A percentile compares a stretch with the other conserved stretches of the same genome.
Conservation (phyloP, 2,888 invertebrate species). For the Nudaria mundana region DNA sequence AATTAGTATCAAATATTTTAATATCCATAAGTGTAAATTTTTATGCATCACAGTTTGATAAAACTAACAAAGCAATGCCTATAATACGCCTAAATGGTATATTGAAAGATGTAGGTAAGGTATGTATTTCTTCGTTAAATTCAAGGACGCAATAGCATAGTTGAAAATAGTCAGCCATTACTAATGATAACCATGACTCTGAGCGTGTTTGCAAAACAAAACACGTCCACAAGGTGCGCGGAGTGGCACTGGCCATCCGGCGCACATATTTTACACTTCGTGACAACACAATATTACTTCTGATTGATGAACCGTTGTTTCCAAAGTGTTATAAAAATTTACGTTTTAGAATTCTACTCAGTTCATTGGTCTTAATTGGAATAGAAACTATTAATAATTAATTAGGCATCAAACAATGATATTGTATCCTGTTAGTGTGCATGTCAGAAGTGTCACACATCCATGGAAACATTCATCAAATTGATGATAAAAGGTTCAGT, state of each 20-base stretch:
- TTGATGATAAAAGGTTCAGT: conserved; percentile 59
- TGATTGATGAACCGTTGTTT: conserved; percentile 35
- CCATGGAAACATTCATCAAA: conserved; percentile 68
- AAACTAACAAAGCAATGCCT: too few species aligned
- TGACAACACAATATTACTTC: conserved; percentile 43
- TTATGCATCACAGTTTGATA: too few species aligned
- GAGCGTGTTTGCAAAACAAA: conserved; percentile 38
- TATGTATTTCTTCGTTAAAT: neutral
- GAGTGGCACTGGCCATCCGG: conserved; percentile 44
- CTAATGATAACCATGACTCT: conserved; percentile 30
- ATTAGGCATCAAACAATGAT: conserved; percentile 40
- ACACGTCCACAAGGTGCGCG: conserved; percentile 46
- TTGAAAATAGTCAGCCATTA: conserved; percentile 16
- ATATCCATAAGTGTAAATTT: too few species aligned
- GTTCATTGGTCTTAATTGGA: conserved; percentile 25
- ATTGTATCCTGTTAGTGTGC: conserved; percentile 40
- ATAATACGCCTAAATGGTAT: too few species aligned
- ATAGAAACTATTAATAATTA: conserved; percentile 30
- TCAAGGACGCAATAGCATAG: conserved; percentile 1
- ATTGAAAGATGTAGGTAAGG: too few species aligned
- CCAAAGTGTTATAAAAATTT: conserved; percentile 10
- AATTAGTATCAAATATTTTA: too few species aligned
- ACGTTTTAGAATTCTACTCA: conserved; percentile 14
- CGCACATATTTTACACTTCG: conserved; percentile 41
- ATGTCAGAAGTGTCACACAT: conserved; percentile 51